Evolutionary conservation across 2,113 vertebrate genomes (phyloP).

Genomic region (Recurvirostra avosetta): DNA sequence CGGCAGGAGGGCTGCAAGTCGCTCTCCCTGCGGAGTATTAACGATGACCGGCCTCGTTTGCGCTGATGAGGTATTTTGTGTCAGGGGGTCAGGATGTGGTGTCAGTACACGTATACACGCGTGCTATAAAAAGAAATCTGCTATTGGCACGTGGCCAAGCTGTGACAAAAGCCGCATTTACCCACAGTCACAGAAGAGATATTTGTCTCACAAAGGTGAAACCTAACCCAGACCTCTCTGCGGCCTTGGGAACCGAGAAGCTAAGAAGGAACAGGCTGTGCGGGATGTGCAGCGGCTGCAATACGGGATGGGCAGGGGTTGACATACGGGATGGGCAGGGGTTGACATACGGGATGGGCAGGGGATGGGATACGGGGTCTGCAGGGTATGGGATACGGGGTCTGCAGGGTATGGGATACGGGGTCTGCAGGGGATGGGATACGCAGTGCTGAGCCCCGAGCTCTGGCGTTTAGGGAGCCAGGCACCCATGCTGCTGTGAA

Average conservation of each 20-base stretch:
- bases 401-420: not conserved
- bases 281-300: not conserved
- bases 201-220: not conserved
- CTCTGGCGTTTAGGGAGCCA: fast-evolving
- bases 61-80: not conserved
- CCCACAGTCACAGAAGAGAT: not conserved
- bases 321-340: not conserved
- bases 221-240: not conserved
- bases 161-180: not conserved
- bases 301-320: not conserved
- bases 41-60: fast-evolving
- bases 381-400: not conserved
- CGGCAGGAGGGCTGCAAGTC: not conserved
- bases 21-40: not conserved
- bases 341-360: not conserved
- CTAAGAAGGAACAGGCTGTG: not conserved
- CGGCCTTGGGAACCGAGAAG: fast-evolving
- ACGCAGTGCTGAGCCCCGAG: not conserved
- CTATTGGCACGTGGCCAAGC: not conserved
- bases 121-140: not conserved
- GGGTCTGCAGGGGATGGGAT: not conserved
- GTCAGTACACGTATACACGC: not conserved
- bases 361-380: not conserved
- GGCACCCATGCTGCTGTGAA: not conserved
- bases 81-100: constrained; percentile 21